Percentiles rank a stretch among this genome's conserved stretches.
phyloP scores from a whole-genome alignment of 2,888 invertebrate species.

The Marronus borbonicus region DNA sequence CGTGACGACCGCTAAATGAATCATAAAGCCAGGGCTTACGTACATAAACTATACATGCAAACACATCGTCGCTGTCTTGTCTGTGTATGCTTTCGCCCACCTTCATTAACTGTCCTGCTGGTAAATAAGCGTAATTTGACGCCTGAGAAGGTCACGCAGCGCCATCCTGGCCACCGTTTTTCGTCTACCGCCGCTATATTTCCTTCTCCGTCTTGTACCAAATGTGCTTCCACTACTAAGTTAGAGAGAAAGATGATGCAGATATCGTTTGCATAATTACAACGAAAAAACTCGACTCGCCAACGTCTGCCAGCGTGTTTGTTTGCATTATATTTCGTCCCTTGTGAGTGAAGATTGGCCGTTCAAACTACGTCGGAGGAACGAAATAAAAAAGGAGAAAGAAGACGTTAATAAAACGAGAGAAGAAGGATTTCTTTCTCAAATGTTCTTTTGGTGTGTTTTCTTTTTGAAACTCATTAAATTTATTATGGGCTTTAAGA shows the following conservation, averaged over 20 bases:
- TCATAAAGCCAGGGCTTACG: constrained; percentile 7
- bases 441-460: not conserved
- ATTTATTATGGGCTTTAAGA: constrained; percentile 9
- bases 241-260: not conserved
- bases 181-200: not conserved
- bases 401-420: not conserved
- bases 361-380: constrained; percentile 3
- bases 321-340: constrained; percentile 19
- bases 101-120: constrained; percentile 26
- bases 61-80: constrained; percentile 5
- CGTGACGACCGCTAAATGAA: constrained; percentile 39
- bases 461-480: constrained; percentile 16
- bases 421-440: constrained; percentile 4
- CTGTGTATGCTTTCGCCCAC: constrained; percentile 13
- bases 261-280: constrained; percentile 37
- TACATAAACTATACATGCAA: not conserved
- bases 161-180: not conserved
- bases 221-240: no score
- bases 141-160: constrained; percentile 22
- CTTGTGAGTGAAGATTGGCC: constrained; percentile 18
- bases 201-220: not conserved
- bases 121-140: constrained; percentile 38
- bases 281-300: constrained; percentile 9
- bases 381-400: not conserved
- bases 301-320: not conserved